Evolutionary conservation across 2,888 invertebrate genomes (phyloP), one percentile per base, ranked within the genome.

Genomic region (Hoplodrina ambigua): DNA sequence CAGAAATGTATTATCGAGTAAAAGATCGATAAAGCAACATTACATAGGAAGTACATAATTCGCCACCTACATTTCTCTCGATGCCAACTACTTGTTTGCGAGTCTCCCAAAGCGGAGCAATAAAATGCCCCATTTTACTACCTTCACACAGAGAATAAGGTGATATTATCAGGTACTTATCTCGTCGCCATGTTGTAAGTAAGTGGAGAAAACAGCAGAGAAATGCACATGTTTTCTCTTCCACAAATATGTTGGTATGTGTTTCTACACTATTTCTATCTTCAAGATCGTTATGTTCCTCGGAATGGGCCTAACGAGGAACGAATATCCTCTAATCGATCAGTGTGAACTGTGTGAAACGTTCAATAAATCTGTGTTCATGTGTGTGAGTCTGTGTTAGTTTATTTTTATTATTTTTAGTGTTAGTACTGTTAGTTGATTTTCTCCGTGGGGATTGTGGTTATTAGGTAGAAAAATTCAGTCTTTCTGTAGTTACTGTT

Each of bases 231-330:
- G 76, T 76, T 69, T 74, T 55, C 69, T 37, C 54, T 49, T 52
- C 41, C 53, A 69, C 52, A 52, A 60, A 80, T 74, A 60, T 59
- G n/a, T 80, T 63, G 25, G 58, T 69, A 69, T 62, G 57, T 72
- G 69, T 54, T 73, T 54, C 64, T 65, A 41, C 49, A 60, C 53
- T 84, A 82, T 82, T 71, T 82, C 82, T 69, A 72, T 84, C 82
- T 53, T 44, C 63, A 13, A 82, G 71, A 52, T 72, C 75, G 65
- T 82, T 82, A 72, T 54, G 60, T 61, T 67, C 11, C 15, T 52
- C 57, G 50, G 71, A 75, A 75, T 78, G 66, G 64, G 44, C 56
- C 15, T 69, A 77, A 83, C 56, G 62, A 69, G 72, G 30, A 68
- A 72, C 65, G 60, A 72, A 82, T 69, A 72, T 70, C 68, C 25